Base-by-base conservation (phyloP, 2,797 vertebrate genomes). In the Huso huso region DNA sequence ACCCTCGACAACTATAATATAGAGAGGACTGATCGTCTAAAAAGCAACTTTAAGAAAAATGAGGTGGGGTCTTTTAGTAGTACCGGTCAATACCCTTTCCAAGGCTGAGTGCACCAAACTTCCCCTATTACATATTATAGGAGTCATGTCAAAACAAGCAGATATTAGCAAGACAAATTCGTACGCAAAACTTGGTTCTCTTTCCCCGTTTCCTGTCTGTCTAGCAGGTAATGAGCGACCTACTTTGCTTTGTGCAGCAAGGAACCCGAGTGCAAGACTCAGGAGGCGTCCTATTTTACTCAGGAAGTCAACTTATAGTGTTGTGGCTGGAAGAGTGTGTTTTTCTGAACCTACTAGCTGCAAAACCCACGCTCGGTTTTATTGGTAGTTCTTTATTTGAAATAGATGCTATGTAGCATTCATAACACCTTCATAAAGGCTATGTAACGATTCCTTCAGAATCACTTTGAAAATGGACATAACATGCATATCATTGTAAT, bases 51-150 rank as follows among this genome's bases (percentile, higher is more conserved):
- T 12, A 48, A 50, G 49, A 23, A 48, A 23, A 11, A 11, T 13
- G 8, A 12, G 23, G 23, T 37, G 23, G 23, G 23, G 23, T 37
- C 23, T 37, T 37, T 48, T 37, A n/a, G 9, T 18, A 61, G 53
- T 53, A 59, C 23, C 62, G 64, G 60, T 57, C 59, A 62, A 18
- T 62, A 52, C 49, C 18, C 13, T 52, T 52, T 49, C 58, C 37
- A 64, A n/a, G 52, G 11, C 50, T 49, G 61, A 68, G 61, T 60
- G 65, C 62, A 67, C 62, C 10, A 60, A 49, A 58, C 53, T 49
- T 37, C 50, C 55, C 52, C 53, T 37, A 52, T 18, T n/a, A 37
- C 37, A 48, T n/a, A 18, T 59, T 49, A 37, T 37, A 18, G 49
- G 61, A 69, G 49, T 53, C 5, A 49, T 4, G 63, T 37, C 8